Base-by-base conservation (phyloP, 37 sponge, comb jelly and placozoan species). In the Halichondria panicea region DNA sequence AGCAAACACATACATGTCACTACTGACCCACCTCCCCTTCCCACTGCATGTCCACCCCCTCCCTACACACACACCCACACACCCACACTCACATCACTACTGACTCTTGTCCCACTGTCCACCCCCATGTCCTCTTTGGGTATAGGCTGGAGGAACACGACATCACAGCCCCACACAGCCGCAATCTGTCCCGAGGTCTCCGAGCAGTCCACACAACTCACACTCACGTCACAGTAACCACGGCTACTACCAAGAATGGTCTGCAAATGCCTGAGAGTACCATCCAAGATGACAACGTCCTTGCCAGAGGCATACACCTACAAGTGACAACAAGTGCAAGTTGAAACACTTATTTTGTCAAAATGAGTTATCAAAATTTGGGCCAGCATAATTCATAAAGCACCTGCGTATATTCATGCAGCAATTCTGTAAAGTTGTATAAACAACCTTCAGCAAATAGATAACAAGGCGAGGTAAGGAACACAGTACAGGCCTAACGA, bases 231-330 rank as follows among this genome's bases (percentile, higher is more conserved):
- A 8, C 65, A 63, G 42, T 66, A 89, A 43, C 81, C 93, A 50
- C 66, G 72, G 61, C 60, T 60, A 19, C 52, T 33, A 21, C 86
- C 81, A 22, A 82, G 52, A 21, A 94, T 70, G 11, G 88, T 91
- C 89, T 94, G 95, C 0, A 94, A 18, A 53, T 75, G 80, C 36
- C 70, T 71, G 67, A 94, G 52, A 3, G 61, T 48, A 37, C 72
- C 75, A 46, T 83, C 76, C 36, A 94, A 48, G 12, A 94, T 44
- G 8, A 94, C 76, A 7, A 91, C 76, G 69, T 82, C 80, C 30
- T 66, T 72, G 13, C 88, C 95, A 15, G 92, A 94, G 11, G 92
- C 92, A 76, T 91, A 94, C 18, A 80, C 93, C 95, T 94, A 62
- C 15, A n/a, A 61, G 53, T 55, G 45, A 43, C 4, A n/a, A n/a